Percentiles rank a stretch among this genome's conserved stretches.
These are phyloP conservation scores for Otolemur garnettii DNA, from an alignment of 2,113 vertebrate genomes.

Conservation along the genomic window DNA sequence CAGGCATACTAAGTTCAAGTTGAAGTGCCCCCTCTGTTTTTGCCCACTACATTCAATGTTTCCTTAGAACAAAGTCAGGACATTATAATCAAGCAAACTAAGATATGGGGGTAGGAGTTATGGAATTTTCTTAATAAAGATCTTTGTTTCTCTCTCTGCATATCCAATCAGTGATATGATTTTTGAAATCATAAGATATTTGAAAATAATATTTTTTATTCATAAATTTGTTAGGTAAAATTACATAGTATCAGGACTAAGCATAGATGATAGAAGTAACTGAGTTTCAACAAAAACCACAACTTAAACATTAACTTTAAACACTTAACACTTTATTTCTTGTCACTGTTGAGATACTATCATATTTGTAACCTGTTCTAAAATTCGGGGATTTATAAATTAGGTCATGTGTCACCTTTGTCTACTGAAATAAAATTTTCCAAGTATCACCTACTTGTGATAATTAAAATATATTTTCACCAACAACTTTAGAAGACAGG, in stretches of 20 bases:
- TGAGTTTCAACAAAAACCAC: background rate
- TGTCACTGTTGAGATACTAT: background rate
- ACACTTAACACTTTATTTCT: background rate
- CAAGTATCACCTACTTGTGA: background rate
- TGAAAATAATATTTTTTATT: background rate
- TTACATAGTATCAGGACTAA: background rate
- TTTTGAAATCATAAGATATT: background rate
- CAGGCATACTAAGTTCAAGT: background rate
- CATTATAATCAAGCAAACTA: background rate
- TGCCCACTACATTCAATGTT: background rate
- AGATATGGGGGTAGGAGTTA: background rate
- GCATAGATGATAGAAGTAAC: background rate
- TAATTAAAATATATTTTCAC: constrained; percentile 23
- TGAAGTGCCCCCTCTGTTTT: background rate
- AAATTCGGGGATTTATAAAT: constrained; percentile 28
- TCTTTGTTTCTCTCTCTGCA: background rate
- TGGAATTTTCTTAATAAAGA: background rate
- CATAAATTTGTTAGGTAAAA: background rate
- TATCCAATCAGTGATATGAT: background rate
- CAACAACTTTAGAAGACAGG: background rate
- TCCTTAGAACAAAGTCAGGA: background rate
- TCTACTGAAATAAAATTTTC: background rate
- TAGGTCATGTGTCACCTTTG: background rate
- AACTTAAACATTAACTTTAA: background rate
- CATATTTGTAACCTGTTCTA: background rate